Conservation (phyloP, 2,113 vertebrate species). For the Mionectes macconnelli region DNA sequence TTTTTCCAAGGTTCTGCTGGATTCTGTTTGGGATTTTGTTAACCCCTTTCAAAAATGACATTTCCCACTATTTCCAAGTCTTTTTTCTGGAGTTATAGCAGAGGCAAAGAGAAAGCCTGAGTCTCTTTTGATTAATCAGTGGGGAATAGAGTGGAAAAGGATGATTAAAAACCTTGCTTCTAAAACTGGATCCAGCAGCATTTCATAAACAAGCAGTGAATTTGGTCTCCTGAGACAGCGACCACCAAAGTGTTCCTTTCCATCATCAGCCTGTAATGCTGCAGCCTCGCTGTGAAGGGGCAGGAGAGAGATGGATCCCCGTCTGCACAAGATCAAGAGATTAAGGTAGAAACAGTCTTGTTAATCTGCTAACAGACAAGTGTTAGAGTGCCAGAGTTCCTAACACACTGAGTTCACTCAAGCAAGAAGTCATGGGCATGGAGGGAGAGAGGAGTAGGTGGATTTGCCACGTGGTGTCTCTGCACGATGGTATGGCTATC, state of each 20-base stretch:
- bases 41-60: constrained; percentile 19
- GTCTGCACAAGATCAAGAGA: not conserved
- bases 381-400: fast-evolving
- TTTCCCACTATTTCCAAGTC: not conserved
- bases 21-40: constrained; percentile 20
- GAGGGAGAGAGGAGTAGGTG: not conserved
- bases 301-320: not conserved
- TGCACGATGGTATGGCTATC: not conserved
- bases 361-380: not conserved
- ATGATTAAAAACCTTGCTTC: not conserved
- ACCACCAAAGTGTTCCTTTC: not conserved
- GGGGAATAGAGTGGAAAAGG: not conserved
- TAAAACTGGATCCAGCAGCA: not conserved
- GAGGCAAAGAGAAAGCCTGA: not conserved
- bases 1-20: not conserved
- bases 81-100: not conserved
- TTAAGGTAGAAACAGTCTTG: not conserved
- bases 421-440: fast-evolving
- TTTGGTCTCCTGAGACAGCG: not conserved
- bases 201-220: not conserved
- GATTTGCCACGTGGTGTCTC: not conserved
- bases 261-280: not conserved
- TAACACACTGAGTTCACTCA: fast-evolving
- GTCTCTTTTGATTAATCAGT: not conserved
- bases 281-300: not conserved